Conservation (phyloP, 2,888 invertebrate genomes). For the Ferrisia virgata region DNA sequence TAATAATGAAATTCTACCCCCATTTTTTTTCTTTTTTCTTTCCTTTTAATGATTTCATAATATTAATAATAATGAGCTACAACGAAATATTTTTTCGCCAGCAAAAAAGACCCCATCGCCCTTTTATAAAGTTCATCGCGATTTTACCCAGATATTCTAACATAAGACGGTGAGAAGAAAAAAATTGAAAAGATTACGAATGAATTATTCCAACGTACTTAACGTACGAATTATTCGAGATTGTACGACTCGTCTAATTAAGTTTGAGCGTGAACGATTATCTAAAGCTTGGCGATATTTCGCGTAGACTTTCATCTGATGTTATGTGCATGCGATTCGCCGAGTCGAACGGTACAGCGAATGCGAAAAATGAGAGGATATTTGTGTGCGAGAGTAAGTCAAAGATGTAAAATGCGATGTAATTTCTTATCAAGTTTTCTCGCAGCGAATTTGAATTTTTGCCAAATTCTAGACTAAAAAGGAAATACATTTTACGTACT, state of each 20-base stretch:
- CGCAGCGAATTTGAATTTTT: background rate
- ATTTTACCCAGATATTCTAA: background rate
- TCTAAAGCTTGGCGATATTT: background rate
- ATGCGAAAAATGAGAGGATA: background rate
- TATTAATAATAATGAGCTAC: slow-evolving; percentile 1
- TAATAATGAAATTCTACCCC: slow-evolving; percentile 3
- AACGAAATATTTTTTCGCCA: background rate
- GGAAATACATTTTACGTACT: background rate
- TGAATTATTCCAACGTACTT: background rate
- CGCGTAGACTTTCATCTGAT: background rate
- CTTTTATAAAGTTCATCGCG: background rate
- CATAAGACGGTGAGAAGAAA: background rate
- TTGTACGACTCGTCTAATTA: background rate
- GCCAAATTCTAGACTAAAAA: background rate
- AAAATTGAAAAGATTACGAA: background rate
- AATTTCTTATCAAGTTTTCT: slow-evolving; percentile 5
- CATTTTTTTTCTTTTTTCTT: background rate
- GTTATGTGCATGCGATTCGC: background rate
- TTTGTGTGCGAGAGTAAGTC: background rate
- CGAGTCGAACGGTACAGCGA: background rate
- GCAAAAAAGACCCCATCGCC: background rate
- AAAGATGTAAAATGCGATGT: background rate
- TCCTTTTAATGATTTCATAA: background rate
- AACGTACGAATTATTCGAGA: background rate
- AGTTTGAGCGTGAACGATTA: background rate